Conservation (phyloP, 1,140 invertebrate species). For the Lordiphosa mommai region DNA sequence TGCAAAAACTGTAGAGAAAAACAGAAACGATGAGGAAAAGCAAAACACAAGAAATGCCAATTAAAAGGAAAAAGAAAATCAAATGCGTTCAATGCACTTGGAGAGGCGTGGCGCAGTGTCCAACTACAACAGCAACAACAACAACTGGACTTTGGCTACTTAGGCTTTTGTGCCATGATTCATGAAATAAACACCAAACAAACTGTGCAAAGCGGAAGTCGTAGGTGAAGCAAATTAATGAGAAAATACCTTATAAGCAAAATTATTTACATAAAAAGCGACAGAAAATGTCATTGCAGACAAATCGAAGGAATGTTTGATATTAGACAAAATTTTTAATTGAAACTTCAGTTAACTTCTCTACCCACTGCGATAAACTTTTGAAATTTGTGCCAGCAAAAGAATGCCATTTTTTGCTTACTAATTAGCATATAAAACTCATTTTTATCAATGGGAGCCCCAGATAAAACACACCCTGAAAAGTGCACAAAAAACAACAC, state of each 20-base stretch:
- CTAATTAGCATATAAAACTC: constrained; percentile 62
- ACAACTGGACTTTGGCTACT: constrained; percentile 9
- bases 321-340: neutral
- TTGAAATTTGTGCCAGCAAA: constrained; percentile 17
- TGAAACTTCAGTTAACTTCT: constrained; percentile 1
- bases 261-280: constrained; percentile 22
- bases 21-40: constrained; percentile 25
- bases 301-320: constrained; percentile 3
- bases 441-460: constrained; percentile 57
- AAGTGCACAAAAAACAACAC: constrained; percentile 24
- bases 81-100: constrained; percentile 70
- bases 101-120: constrained; percentile 36
- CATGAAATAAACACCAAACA: no score
- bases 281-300: no score
- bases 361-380: constrained; percentile 28
- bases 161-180: neutral
- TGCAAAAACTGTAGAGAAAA: constrained; percentile 23
- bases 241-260: constrained; percentile 23
- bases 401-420: constrained; percentile 44
- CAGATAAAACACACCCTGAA: constrained; percentile 34
- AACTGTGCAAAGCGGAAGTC: constrained; percentile 52
- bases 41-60: constrained; percentile 57
- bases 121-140: neutral
- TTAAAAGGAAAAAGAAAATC: constrained; percentile 51
- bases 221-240: constrained; percentile 53